Conservation (phyloP, 2,888 invertebrate species). For the Polia nebulosa region DNA sequence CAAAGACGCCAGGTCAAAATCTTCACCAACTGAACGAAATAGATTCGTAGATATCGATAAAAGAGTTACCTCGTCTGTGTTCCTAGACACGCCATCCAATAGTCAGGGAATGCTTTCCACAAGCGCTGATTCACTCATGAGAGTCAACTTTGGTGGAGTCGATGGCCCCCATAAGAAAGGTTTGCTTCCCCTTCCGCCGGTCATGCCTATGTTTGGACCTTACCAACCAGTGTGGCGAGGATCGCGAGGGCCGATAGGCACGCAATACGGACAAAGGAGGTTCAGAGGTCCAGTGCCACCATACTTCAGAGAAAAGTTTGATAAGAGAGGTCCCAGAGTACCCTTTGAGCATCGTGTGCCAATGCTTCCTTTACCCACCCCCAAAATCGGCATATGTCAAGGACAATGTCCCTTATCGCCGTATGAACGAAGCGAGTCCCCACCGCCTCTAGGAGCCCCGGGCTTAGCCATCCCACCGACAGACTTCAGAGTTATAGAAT, state of each 20-base stretch:
- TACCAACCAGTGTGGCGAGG: conserved; percentile 82
- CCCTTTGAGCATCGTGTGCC: conserved; percentile 79
- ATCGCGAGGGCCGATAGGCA: conserved; percentile 78
- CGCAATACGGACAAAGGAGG: conserved; percentile 81
- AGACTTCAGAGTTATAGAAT: conserved; percentile 83
- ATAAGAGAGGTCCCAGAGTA: conserved; percentile 76
- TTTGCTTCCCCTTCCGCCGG: conserved; percentile 77
- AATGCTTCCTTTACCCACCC: conserved; percentile 78
- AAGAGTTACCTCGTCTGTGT: conserved; percentile 81
- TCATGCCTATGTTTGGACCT: conserved; percentile 78
- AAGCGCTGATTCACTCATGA: conserved; percentile 84
- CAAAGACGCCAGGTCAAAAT: conserved; percentile 87
- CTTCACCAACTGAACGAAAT: conserved; percentile 80
- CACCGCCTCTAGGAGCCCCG: conserved; percentile 85
- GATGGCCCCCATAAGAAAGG: conserved; percentile 68
- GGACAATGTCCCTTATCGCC: conserved; percentile 80
- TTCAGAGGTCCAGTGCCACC: conserved; percentile 80
- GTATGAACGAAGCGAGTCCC: conserved; percentile 80
- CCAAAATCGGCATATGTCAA: conserved; percentile 82
- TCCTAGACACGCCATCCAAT: conserved; percentile 79
- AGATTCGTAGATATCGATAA: conserved; percentile 90
- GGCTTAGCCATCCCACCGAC: conserved; percentile 82
- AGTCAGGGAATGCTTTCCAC: conserved; percentile 70
- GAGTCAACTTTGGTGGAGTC: conserved; percentile 73
- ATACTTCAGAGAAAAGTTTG: conserved; percentile 82